These are phyloP conservation scores for Meloidogyne hapla DNA, from an alignment of 1,140 invertebrate genomes.

Conservation along the genomic window DNA sequence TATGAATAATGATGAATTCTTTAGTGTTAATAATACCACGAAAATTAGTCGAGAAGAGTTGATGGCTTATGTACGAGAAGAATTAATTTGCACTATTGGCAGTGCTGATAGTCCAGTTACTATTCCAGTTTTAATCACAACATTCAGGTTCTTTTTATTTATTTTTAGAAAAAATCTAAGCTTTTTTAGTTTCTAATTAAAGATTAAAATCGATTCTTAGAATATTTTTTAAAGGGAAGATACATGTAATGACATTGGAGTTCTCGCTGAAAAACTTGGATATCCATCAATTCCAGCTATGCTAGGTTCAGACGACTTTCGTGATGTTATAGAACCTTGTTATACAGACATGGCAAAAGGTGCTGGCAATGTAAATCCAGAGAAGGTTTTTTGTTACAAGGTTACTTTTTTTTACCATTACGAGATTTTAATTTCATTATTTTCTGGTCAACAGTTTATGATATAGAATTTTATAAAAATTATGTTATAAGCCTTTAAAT, in stretches of 20 bases:
- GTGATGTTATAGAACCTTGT: slow-evolving; percentile 29
- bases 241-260: slow-evolving; percentile 18
- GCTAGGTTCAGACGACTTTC: slow-evolving; percentile 26
- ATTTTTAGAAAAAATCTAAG: too few relatives aligned
- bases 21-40: not conserved
- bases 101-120: slow-evolving; percentile 18
- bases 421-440: not conserved
- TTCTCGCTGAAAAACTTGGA: slow-evolving; percentile 16
- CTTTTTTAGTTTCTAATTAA: too few relatives aligned
- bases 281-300: slow-evolving; percentile 29
- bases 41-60: slow-evolving; percentile 13
- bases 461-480: not conserved
- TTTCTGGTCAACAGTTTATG: too few relatives aligned
- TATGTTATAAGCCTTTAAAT: too few relatives aligned
- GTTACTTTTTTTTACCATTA: not conserved
- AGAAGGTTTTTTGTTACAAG: slow-evolving; percentile 27
- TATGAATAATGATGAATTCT: not conserved
- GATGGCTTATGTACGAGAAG: slow-evolving; percentile 12
- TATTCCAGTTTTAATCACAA: slow-evolving; percentile 19
- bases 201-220: not conserved
- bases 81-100: slow-evolving; percentile 21
- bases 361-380: slow-evolving; percentile 15
- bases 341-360: slow-evolving; percentile 25
- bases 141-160: slow-evolving; percentile 17
- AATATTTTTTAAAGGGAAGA: slow-evolving; percentile 28